A percentile compares a stretch with the other conserved stretches of the same genome.
Evolutionary conservation across 2,797 vertebrate genomes (phyloP).

Genomic region (Rhodeus uyekii): DNA sequence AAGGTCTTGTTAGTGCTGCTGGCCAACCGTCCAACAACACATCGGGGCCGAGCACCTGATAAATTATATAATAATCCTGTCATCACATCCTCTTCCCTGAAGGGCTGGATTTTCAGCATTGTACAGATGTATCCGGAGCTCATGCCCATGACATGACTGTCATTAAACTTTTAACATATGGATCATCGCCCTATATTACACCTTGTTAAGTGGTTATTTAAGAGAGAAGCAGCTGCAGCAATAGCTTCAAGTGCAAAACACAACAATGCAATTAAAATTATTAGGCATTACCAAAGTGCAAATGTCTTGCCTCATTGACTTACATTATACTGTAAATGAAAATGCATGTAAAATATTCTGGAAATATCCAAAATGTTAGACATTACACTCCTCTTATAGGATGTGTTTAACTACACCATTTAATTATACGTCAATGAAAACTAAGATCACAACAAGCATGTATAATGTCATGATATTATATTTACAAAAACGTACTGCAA

Average conservation of each 20-base stretch:
- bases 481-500: background rate
- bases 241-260: background rate
- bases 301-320: no score
- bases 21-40: background rate
- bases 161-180: conserved; percentile 27
- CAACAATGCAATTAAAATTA: background rate
- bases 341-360: background rate
- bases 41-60: conserved; percentile 11
- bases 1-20: conserved; percentile 26
- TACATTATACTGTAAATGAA: background rate
- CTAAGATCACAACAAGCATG: conserved; percentile 1
- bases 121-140: conserved; percentile 56
- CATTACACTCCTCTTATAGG: background rate
- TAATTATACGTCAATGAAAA: background rate
- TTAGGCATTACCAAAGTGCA: background rate
- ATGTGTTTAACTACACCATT: background rate
- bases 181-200: background rate
- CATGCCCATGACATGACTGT: conserved; percentile 18
- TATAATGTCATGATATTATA: background rate
- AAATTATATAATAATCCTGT: conserved; percentile 25
- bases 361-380: background rate
- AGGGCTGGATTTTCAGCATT: conserved; percentile 35
- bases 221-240: background rate
- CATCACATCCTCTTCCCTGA: conserved; percentile 37
- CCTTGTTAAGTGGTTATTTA: background rate